Evolutionary conservation across 2,113 vertebrate species (phyloP).

Genomic region (Tringa solitaria): DNA sequence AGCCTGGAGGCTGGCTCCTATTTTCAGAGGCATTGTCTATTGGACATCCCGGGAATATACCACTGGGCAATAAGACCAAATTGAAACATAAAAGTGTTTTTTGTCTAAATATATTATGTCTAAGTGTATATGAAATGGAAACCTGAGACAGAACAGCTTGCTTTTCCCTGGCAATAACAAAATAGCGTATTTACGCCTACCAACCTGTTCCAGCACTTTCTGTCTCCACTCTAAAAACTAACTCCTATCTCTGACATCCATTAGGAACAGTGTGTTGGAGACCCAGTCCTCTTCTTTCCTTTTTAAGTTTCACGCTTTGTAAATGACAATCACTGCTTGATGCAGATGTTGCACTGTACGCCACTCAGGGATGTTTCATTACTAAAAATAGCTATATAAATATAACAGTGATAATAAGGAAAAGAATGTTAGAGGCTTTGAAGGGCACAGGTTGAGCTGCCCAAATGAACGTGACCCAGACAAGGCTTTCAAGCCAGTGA

Average conservation of each 20-base stretch:
- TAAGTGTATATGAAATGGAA: conserved; percentile 1
- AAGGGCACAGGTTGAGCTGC: conserved; percentile 50
- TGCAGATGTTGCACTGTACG: conserved; percentile 79
- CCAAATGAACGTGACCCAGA: conserved; percentile 79
- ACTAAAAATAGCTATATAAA: conserved; percentile 68
- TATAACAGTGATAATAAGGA: conserved; percentile 51
- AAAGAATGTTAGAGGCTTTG: conserved; percentile 73
- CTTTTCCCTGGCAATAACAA: background rate
- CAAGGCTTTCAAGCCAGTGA: conserved; percentile 87
- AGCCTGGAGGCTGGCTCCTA: background rate
- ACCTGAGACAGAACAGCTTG: conserved; percentile 2
- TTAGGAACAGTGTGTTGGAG: background rate
- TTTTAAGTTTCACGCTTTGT: conserved; percentile 57
- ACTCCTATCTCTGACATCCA: background rate
- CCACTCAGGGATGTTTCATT: conserved; percentile 86
- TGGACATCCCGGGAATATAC: background rate
- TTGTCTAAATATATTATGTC: background rate
- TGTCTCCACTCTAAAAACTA: conserved; percentile 7
- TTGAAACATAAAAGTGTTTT: background rate
- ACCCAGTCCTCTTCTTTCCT: background rate
- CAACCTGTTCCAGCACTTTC: background rate
- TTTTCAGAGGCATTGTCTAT: background rate
- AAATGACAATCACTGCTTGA: conserved; percentile 88
- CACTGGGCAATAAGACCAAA: background rate
- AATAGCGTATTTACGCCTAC: background rate